Percentiles rank a stretch among this genome's conserved stretches.
These are phyloP conservation scores for Linepithema humile DNA, from an alignment of 1,140 invertebrate genomes.

Conservation along the genomic window DNA sequence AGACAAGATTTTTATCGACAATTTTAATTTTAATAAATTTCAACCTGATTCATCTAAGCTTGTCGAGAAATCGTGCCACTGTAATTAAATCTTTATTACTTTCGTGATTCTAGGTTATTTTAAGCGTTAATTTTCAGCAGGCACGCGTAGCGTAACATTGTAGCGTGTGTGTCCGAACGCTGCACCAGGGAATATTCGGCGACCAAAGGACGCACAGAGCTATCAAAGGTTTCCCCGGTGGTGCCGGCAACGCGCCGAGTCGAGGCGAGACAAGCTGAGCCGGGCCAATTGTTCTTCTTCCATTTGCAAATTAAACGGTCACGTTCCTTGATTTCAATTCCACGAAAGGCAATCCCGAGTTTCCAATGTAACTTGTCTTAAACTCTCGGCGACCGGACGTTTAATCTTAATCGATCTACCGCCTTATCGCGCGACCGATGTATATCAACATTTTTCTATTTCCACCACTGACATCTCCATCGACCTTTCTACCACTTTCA, in stretches of 20 bases:
- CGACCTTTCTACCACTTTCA: slow-evolving; percentile 30
- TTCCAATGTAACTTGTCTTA: slow-evolving; percentile 70
- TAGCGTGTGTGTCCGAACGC: slow-evolving; percentile 1
- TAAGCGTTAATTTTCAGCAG: not conserved
- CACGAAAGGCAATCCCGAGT: slow-evolving; percentile 65
- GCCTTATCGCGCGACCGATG: slow-evolving; percentile 52
- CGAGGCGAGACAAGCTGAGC: not conserved
- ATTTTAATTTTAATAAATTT: not conserved
- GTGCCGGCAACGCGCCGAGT: not conserved
- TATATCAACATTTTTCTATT: slow-evolving; percentile 59
- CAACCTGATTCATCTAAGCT: no score
- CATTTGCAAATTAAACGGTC: slow-evolving; percentile 74
- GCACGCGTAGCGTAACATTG: not conserved
- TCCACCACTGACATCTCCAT: slow-evolving; percentile 37
- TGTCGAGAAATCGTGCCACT: not conserved
- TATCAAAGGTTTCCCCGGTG: not conserved
- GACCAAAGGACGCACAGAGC: slow-evolving; percentile 9
- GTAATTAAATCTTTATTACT: not conserved
- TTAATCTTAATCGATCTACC: slow-evolving; percentile 78
- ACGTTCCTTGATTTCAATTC: slow-evolving; percentile 72
- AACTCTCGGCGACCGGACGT: slow-evolving; percentile 68
- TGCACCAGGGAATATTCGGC: slow-evolving; percentile 14
- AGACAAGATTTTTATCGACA: not conserved
- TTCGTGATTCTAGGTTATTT: not conserved
- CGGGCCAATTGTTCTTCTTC: slow-evolving; percentile 52